Conservation (phyloP, 2,888 invertebrate genomes). For the Gortyna flavago region DNA sequence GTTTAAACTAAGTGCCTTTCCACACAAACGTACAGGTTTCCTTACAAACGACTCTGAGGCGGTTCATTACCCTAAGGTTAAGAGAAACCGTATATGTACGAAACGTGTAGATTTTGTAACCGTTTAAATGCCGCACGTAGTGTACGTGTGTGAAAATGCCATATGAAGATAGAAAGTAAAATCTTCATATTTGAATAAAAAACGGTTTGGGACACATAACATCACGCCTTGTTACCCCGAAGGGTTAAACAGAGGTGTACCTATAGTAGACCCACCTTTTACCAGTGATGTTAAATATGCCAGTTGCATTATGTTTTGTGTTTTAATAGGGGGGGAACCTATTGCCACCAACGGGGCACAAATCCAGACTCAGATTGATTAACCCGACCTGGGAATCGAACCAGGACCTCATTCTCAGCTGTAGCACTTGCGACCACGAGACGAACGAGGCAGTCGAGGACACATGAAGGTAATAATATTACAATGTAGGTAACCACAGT, state of each 20-base stretch:
- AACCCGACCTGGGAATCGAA: background rate
- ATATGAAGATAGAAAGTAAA: conserved; percentile 8
- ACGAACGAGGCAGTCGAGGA: background rate
- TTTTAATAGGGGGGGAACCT: background rate
- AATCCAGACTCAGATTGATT: background rate
- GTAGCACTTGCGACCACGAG: background rate
- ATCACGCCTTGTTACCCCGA: background rate
- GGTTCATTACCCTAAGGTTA: conserved; percentile 45
- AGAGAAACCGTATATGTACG: conserved; percentile 23
- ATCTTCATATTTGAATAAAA: background rate
- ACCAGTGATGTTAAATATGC: background rate
- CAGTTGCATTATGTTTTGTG: background rate
- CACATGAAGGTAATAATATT: background rate
- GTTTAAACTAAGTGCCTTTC: conserved; percentile 42
- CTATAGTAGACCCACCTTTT: background rate
- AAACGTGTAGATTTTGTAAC: conserved; percentile 30
- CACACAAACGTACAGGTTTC: conserved; percentile 29
- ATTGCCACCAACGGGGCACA: background rate
- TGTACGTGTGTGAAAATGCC: conserved; percentile 15
- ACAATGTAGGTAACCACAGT: background rate
- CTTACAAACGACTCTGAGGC: conserved; percentile 3
- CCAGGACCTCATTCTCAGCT: background rate
- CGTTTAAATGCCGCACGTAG: conserved; percentile 17
- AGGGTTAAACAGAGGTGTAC: background rate
- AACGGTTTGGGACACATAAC: background rate